Percentiles rank a stretch among this genome's conserved stretches.
These are phyloP conservation scores for Saccostrea echinata DNA, from an alignment of 1,140 invertebrate genomes.

Conservation along the genomic window DNA sequence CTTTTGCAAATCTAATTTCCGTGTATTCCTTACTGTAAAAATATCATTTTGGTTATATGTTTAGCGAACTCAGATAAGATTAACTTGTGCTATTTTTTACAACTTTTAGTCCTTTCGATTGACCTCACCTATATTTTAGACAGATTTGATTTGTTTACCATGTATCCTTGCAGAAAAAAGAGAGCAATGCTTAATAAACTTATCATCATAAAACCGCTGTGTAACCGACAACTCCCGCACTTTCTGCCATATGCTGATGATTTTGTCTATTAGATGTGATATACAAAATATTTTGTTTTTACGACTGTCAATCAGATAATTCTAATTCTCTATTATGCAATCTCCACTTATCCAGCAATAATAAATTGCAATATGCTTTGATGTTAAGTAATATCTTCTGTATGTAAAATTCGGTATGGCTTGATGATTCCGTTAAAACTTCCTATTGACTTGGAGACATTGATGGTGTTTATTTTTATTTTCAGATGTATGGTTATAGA, in stretches of 20 bases:
- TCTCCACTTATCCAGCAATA: no score
- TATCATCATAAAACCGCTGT: not conserved
- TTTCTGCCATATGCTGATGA: not conserved
- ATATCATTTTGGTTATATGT: not conserved
- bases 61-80: not conserved
- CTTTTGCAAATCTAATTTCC: not conserved
- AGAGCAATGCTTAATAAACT: not conserved
- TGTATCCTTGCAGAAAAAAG: not conserved
- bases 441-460: no score
- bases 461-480: not conserved
- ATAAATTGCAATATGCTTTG: no score
- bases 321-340: no score
- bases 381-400: no score
- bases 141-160: not conserved
- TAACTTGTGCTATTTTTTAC: no score
- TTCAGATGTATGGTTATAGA: conserved; percentile 37
- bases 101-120: not conserved
- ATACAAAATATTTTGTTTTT: not conserved
- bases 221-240: not conserved
- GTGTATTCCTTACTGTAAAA: no score
- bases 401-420: no score
- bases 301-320: not conserved
- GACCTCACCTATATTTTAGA: not conserved
- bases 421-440: no score
- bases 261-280: not conserved